Base-by-base conservation (phyloP, 2,888 invertebrate species). In the Willowsia nigromaculata region DNA sequence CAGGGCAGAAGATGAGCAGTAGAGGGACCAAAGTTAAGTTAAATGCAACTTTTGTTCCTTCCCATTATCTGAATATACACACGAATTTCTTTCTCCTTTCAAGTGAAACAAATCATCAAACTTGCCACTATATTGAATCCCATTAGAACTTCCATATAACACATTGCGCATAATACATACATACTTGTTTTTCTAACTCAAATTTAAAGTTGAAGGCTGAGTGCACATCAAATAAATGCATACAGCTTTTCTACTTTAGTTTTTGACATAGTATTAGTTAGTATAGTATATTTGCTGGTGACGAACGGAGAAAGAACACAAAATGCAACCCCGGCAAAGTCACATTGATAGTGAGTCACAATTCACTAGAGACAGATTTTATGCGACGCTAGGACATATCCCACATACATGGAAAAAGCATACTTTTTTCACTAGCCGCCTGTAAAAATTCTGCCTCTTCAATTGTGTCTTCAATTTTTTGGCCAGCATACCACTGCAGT, bases 141-240 rank as follows among this genome's bases (percentile, higher is more conserved):
- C n/a, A 53, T 56, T 56, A 25, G 56, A 56, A 56, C 25, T 25
- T 56, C 22, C 25, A 25, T 56, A 56, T 6, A 56, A 56, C 25
- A 25, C 18, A 1, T 62, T 13, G 9, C 15, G 30, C 30, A 30
- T 30, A 62, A 30, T 25, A 4, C 11, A 9, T 9, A 62, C 62
- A 33, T 30, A 62, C 30, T 27, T 62, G 22, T 40, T 25, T 43
- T 18, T 22, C 18, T 7, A 40, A 11, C 9, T 71, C 18, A 22
- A 43, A 37, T 71, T 62, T 71, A 71, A 71, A 71, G 18, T 71
- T 71, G 71, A 71, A 25, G 71, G 43, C 15, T 71, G 71, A 71
- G 40, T 43, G 71, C 71, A 71, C 71, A 22, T 13, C 33, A 6
- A 37, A 4, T 9, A 30, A 62, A 62, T 62, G 62, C 62, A 62